phyloP scores from a whole-genome alignment of 2,888 invertebrate species.

The Platynereis dumerilii region DNA sequence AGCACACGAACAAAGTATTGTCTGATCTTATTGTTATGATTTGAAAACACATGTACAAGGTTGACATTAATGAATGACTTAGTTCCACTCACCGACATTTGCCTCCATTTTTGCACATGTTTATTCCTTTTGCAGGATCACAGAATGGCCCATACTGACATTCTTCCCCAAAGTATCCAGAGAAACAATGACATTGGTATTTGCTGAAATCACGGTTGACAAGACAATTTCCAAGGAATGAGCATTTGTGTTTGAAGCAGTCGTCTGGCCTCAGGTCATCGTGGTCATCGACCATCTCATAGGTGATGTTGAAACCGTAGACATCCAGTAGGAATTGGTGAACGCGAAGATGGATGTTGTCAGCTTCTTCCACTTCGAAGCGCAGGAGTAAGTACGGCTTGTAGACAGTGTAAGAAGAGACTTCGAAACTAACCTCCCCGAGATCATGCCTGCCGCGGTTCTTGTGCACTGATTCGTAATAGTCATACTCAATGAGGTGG shows the following conservation, averaged over 20 bases:
- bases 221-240: slow-evolving; percentile 85
- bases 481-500: slow-evolving; percentile 51
- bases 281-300: slow-evolving; percentile 73
- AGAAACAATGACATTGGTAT: slow-evolving; percentile 82
- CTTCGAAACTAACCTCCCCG: slow-evolving; percentile 47
- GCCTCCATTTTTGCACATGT: slow-evolving; percentile 79
- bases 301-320: slow-evolving; percentile 91
- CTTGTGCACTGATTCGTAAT: slow-evolving; percentile 42
- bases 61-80: too few relatives aligned
- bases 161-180: slow-evolving; percentile 78
- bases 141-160: slow-evolving; percentile 85
- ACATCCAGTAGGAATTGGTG: slow-evolving; percentile 81
- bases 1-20: too few relatives aligned
- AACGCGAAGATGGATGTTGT: slow-evolving; percentile 76
- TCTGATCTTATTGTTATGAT: too few relatives aligned
- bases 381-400: slow-evolving; percentile 79
- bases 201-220: slow-evolving; percentile 74
- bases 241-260: slow-evolving; percentile 82
- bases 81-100: slow-evolving; percentile 80
- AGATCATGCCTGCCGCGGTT: slow-evolving; percentile 45
- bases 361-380: slow-evolving; percentile 71
- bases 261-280: slow-evolving; percentile 42
- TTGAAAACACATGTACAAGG: too few relatives aligned
- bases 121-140: slow-evolving; percentile 70
- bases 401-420: slow-evolving; percentile 65